Percentiles rank a stretch among this genome's conserved stretches.
phyloP scores from a whole-genome alignment of 2,888 invertebrate species.

The Capitulum mitella region DNA sequence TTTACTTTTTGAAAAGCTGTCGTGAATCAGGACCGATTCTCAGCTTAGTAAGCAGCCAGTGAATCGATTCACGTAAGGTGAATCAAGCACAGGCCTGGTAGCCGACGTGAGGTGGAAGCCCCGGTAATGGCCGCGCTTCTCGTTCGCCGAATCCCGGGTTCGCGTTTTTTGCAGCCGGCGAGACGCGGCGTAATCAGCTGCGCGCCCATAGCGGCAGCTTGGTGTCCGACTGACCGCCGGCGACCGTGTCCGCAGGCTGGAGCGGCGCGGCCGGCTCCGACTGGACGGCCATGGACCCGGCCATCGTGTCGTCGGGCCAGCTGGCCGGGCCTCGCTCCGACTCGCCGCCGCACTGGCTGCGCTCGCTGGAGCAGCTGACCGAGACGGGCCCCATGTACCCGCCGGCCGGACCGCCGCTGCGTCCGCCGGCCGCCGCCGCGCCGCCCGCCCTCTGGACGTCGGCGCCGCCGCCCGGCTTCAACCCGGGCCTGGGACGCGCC shows the following conservation, averaged over 20 bases:
- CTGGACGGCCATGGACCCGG: constrained; percentile 89
- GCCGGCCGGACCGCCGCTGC: not conserved
- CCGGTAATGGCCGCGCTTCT: no score
- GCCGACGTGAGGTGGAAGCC: no score
- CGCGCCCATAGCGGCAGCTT: no score
- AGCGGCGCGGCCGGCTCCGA: constrained; percentile 51
- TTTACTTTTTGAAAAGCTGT: no score
- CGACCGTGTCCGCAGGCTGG: constrained; percentile 36
- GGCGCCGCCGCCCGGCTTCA: constrained; percentile 17
- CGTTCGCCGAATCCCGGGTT: no score
- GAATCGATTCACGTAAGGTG: no score
- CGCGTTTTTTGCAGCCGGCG: no score
- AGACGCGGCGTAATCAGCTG: no score
- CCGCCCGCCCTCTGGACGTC: constrained; percentile 1
- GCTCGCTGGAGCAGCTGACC: constrained; percentile 46
- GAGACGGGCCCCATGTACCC: constrained; percentile 39
- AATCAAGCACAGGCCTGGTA: no score
- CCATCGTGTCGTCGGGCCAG: constrained; percentile 65
- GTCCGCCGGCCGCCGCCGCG: not conserved
- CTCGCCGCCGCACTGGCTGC: constrained; percentile 46
- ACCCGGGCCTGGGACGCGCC: not conserved
- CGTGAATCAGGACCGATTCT: no score
- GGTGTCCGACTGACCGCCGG: no score
- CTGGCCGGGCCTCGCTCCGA: constrained; percentile 43
- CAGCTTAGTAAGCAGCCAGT: no score